Percentiles rank a stretch among this genome's conserved stretches.
Evolutionary conservation across 1,140 invertebrate genomes (phyloP).

Genomic region (Drosophila arizonae): DNA sequence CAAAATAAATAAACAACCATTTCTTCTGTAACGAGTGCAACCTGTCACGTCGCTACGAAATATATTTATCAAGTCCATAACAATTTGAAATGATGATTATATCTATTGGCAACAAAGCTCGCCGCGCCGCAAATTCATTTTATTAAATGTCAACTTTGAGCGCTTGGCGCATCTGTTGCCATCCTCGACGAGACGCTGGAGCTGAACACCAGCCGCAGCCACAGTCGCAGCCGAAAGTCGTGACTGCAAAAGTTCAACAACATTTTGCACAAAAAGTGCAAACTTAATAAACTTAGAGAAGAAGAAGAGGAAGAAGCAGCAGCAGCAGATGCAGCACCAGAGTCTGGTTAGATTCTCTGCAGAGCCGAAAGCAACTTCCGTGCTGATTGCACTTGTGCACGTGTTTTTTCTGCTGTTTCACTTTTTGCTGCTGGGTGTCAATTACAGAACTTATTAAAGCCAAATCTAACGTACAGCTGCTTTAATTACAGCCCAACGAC

Average conservation of each 20-base stretch:
- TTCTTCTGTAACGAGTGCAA: constrained; percentile 50
- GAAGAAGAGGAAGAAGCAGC: constrained; percentile 21
- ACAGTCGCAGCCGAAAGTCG: constrained; percentile 40
- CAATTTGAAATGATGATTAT: constrained; percentile 73
- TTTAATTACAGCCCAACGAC: constrained; percentile 41
- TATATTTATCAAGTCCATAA: constrained; percentile 75
- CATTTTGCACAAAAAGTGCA: constrained; percentile 78
- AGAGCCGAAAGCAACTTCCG: constrained; percentile 37
- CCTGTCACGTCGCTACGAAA: constrained; percentile 62
- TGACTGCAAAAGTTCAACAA: constrained; percentile 79
- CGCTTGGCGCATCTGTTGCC: constrained; percentile 50
- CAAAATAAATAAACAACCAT: constrained; percentile 47
- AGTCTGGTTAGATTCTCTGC: constrained; percentile 46
- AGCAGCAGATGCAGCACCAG: neutral
- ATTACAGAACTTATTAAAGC: constrained; percentile 41
- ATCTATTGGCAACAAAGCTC: constrained; percentile 60
- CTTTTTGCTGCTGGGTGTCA: constrained; percentile 33
- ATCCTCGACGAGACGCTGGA: constrained; percentile 1
- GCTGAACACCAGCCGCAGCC: constrained; percentile 2
- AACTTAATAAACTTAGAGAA: constrained; percentile 55
- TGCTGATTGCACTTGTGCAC: constrained; percentile 58
- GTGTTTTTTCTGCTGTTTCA: constrained; percentile 45
- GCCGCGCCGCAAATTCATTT: constrained; percentile 62
- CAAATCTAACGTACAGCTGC: neutral
- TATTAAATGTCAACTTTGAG: constrained; percentile 76